phyloP scores from a whole-genome alignment of 2,888 invertebrate genomes.

The Calephelis perditalis region DNA sequence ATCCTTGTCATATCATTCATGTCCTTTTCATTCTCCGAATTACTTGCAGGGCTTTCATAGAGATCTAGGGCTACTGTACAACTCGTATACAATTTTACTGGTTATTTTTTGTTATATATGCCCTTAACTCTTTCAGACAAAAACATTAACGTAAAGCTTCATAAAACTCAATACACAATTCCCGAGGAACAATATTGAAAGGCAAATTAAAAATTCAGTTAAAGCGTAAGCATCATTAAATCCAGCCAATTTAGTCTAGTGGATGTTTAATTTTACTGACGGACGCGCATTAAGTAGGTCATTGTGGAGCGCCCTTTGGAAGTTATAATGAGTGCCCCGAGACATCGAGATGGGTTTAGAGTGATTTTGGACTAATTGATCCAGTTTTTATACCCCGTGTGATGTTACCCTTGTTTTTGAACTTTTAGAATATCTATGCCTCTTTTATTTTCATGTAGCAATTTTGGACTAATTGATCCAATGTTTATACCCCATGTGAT shows the following conservation, averaged over 20 bases:
- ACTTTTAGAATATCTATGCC: no score
- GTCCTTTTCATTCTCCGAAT: no score
- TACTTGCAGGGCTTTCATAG: no score
- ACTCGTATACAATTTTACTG: no score
- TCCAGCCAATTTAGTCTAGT: constrained; percentile 18
- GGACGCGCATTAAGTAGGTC: constrained; percentile 43
- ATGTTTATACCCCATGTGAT: not conserved
- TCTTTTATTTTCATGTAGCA: not conserved
- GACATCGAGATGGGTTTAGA: constrained; percentile 10
- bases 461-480: constrained; percentile 13
- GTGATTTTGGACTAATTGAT: constrained; percentile 15
- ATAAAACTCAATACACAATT: not conserved
- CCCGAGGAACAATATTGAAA: constrained; percentile 1
- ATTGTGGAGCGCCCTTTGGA: constrained; percentile 46
- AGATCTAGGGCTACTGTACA: no score
- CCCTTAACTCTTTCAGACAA: no score
- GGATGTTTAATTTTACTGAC: constrained; percentile 14
- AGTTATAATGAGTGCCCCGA: constrained; percentile 53
- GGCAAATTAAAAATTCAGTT: constrained; percentile 13
- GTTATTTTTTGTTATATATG: no score
- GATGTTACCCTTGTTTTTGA: no score
- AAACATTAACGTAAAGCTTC: no score
- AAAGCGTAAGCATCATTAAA: constrained; percentile 18
- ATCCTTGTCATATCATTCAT: no score
- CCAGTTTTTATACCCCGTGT: not conserved